These are phyloP conservation scores for Oscheius sp. DNA, from an alignment of 2,888 invertebrate species.

Conservation along the genomic window DNA sequence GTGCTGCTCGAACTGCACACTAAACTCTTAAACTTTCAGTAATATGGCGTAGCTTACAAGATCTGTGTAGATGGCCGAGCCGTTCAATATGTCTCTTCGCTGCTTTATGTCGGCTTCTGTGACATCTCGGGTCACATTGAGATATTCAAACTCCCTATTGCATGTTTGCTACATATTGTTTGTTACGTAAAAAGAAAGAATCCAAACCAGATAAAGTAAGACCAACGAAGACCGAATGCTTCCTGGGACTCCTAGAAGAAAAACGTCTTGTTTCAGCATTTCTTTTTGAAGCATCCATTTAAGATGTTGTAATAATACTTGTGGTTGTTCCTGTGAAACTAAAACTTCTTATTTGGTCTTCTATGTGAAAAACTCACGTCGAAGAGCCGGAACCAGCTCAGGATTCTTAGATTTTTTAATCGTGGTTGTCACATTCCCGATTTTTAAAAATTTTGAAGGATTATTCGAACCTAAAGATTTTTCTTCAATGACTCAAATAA, in stretches of 20 bases:
- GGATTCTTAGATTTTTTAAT: conserved; percentile 76
- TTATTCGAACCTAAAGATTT: not conserved
- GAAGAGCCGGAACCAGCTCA: conserved; percentile 82
- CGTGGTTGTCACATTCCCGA: conserved; percentile 52
- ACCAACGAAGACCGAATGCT: conserved; percentile 83
- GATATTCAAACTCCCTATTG: conserved; percentile 88
- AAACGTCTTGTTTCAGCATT: conserved; percentile 89
- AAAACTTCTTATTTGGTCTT: not conserved
- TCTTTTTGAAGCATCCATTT: conserved; percentile 98
- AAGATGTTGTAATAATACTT: conserved; percentile 78
- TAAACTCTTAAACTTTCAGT: conserved; percentile 70
- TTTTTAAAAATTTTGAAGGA: conserved; percentile 43
- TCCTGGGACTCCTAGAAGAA: conserved; percentile 90
- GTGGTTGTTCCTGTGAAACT: not conserved
- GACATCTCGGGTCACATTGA: conserved; percentile 90
- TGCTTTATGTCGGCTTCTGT: conserved; percentile 97
- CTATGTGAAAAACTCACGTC: not conserved
- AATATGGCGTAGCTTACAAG: conserved; percentile 74
- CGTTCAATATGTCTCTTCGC: conserved; percentile 86
- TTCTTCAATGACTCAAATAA: not conserved
- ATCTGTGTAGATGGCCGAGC: conserved; percentile 90
- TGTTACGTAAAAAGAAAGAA: not conserved
- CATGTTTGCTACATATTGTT: conserved; percentile 78
- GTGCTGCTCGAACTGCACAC: conserved; percentile 92
- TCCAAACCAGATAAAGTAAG: conserved; percentile 80